Percentiles rank a stretch among this genome's conserved stretches.
Evolutionary conservation across 1,140 invertebrate genomes (phyloP).

Genomic region (Lucilia cuprina): DNA sequence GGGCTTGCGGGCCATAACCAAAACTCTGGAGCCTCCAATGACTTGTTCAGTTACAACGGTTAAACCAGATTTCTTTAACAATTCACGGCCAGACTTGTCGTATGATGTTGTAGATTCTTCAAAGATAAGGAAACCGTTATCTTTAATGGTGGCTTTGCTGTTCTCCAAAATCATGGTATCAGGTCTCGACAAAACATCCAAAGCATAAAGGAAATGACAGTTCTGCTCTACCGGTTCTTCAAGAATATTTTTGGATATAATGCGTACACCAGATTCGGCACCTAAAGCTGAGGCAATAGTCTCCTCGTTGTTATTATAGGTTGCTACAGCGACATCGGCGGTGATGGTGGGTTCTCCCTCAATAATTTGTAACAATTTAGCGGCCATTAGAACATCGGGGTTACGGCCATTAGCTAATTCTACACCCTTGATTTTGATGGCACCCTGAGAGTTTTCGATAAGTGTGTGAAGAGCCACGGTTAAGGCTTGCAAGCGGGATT

Average conservation of each 20-base stretch:
- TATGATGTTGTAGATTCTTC: slow-evolving; percentile 72
- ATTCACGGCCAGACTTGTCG: slow-evolving; percentile 61
- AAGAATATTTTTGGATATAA: slow-evolving; percentile 66
- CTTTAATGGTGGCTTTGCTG: slow-evolving; percentile 70
- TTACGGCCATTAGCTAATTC: slow-evolving; percentile 75
- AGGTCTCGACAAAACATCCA: slow-evolving; percentile 67
- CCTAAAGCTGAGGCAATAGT: slow-evolving; percentile 54
- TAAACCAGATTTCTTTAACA: slow-evolving; percentile 64
- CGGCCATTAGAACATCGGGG: slow-evolving; percentile 70
- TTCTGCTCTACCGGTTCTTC: slow-evolving; percentile 69
- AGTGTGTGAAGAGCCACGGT: slow-evolving; percentile 74
- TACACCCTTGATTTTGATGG: slow-evolving; percentile 76
- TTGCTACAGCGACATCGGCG: slow-evolving; percentile 67
- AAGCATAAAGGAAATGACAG: slow-evolving; percentile 70
- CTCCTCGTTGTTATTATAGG: slow-evolving; percentile 65
- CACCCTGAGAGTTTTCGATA: slow-evolving; percentile 79
- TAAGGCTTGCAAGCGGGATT: slow-evolving; percentile 70
- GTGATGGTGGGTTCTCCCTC: slow-evolving; percentile 73
- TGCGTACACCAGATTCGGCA: slow-evolving; percentile 65
- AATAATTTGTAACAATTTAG: slow-evolving; percentile 68
- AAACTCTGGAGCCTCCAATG: slow-evolving; percentile 66
- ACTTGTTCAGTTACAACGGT: slow-evolving; percentile 63
- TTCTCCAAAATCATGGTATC: slow-evolving; percentile 66
- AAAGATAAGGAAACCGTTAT: slow-evolving; percentile 78
- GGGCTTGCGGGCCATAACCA: slow-evolving; percentile 68